Percentiles rank a stretch among this genome's conserved stretches.
Conservation (phyloP, 2,797 vertebrate species). For the Cyprinodon diabolis region DNA sequence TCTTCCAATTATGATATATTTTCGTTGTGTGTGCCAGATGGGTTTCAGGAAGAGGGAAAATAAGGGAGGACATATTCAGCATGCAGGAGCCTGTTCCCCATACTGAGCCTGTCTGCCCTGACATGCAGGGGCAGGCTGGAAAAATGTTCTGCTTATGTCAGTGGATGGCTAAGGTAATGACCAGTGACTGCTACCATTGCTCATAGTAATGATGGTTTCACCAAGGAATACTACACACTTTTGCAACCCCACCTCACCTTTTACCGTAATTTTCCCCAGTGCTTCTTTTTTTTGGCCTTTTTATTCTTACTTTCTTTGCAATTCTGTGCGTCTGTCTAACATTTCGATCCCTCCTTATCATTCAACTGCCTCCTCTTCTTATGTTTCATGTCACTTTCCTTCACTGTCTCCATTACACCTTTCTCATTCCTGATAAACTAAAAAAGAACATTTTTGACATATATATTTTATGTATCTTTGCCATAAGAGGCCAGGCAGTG, state of each 20-base stretch:
- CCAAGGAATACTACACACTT: constrained; percentile 77
- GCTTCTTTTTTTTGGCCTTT: constrained; percentile 24
- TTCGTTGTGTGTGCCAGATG: constrained; percentile 44
- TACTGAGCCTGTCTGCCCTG: constrained; percentile 42
- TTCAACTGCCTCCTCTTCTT: constrained; percentile 41
- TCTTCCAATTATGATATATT: constrained; percentile 71
- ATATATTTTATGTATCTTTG: constrained; percentile 16
- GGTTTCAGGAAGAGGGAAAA: constrained; percentile 22
- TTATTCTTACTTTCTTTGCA: constrained; percentile 27
- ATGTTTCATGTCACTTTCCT: constrained; percentile 17
- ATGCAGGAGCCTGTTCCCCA: constrained; percentile 70
- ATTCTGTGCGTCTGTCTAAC: constrained; percentile 42
- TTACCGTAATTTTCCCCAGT: constrained; percentile 19
- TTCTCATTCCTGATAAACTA: constrained; percentile 15
- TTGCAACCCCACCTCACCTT: constrained; percentile 40
- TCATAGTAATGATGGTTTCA: constrained; percentile 84
- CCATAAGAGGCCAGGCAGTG: constrained; percentile 28
- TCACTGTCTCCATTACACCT: constrained; percentile 36
- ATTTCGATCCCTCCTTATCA: constrained; percentile 32
- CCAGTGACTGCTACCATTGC: constrained; percentile 83
- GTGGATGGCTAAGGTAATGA: constrained; percentile 84
- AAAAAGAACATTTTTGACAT: constrained; percentile 13
- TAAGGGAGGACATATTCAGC: constrained; percentile 73
- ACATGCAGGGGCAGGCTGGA: constrained; percentile 63
- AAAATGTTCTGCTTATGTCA: constrained; percentile 82